Base-by-base conservation (phyloP, 2,113 vertebrate species). In the Tautogolabrus adspersus region DNA sequence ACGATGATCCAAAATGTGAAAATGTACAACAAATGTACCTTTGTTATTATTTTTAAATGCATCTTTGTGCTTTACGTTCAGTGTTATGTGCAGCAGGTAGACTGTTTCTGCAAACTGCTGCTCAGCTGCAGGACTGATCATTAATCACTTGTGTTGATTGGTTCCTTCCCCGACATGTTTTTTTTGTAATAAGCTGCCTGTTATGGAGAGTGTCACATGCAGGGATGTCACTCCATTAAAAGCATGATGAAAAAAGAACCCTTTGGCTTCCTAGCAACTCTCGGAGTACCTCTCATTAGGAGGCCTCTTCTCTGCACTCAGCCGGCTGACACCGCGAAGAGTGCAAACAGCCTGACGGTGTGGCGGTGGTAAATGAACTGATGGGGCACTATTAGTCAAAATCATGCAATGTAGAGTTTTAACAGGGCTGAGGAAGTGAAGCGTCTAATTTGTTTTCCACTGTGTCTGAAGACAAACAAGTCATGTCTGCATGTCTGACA, bases 191-290 rank as follows among this genome's bases (percentile, higher is more conserved):
- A 10, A 51, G 60, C 47, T 47, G 61, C 58, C 30, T 76, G 72
- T 72, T 81, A 49, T 9, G 10, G 26, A 47, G 51, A 30, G 56
- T 59, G 12, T 46, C 13, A 60, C 66, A 66, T n/a, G 63, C 66
- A 49, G 52, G 10, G 40, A 40, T 80, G 70, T 52, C 57, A 9
- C 54, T 76, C 75, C 82, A 72, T 85, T 90, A 78, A 79, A 82
- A 81, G 69, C 77, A 60, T 49, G 71, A 63, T 69, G 61, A 84
- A 85, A 84, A 34, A 80, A 72, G 51, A 72, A 65, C 70, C 75
- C 57, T 58, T 7, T 10, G 65, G 91, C 87, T 86, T 86, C 93
- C 89, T 90, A 91, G 93, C 92, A 94, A 94, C 93, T 73, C 77
- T 61, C 51, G 10, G 63, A 89, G 89, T 75, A 73, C 69, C 63